A percentile compares a stretch with the other conserved stretches of the same genome.
Conservation (phyloP, 2,797 vertebrate genomes). For the Myotis daubentonii region DNA sequence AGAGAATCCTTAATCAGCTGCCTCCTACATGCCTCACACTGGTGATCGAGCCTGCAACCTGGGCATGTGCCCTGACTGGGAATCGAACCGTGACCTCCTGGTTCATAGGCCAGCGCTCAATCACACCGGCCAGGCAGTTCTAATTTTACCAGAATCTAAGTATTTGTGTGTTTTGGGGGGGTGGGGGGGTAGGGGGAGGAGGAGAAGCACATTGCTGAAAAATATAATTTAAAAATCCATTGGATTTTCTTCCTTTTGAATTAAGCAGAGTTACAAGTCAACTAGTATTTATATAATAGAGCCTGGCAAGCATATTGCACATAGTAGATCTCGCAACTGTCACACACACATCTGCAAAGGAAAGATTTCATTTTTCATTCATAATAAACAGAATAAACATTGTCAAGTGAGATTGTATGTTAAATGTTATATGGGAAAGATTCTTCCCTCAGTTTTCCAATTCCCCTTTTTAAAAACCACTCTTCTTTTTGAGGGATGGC, state of each 20-base stretch:
- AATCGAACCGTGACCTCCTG: too few relatives aligned
- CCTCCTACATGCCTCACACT: too few relatives aligned
- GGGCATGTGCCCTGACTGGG: too few relatives aligned
- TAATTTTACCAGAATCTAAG: constrained; percentile 6
- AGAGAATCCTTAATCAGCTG: too few relatives aligned
- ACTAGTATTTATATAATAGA: not conserved
- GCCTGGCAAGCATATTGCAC: not conserved
- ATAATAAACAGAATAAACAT: not conserved
- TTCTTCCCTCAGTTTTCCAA: not conserved
- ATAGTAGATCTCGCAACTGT: not conserved
- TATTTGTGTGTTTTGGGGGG: not conserved
- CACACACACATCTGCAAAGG: not conserved
- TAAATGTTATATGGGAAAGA: not conserved
- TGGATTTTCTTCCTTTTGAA: constrained; percentile 7
- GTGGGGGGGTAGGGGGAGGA: too few relatives aligned
- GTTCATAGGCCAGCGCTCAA: too few relatives aligned
- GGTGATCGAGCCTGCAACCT: too few relatives aligned
- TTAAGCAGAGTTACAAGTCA: not conserved
- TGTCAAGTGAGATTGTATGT: not conserved
- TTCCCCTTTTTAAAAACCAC: not conserved
- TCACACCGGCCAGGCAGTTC: not conserved
- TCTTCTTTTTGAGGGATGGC: not conserved
- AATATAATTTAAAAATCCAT: not conserved
- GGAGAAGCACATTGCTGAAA: not conserved
- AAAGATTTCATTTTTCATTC: not conserved